A percentile compares a stretch with the other conserved stretches of the same genome.
Evolutionary conservation across 2,797 vertebrate genomes (phyloP).

Genomic region (Tiaroga cobitis): DNA sequence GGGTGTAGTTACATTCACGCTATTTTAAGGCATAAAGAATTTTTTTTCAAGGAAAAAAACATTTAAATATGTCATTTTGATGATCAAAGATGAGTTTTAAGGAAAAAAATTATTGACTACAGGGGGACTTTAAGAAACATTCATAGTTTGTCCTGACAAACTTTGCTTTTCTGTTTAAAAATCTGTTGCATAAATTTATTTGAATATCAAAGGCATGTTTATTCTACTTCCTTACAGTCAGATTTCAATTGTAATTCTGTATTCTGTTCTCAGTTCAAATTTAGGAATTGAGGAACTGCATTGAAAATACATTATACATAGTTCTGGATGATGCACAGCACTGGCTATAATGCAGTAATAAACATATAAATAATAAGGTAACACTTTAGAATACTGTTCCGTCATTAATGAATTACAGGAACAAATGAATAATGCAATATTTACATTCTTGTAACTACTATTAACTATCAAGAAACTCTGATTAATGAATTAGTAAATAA

Average conservation of each 20-base stretch:
- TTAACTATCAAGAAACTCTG: not conserved
- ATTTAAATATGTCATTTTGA: too few species aligned
- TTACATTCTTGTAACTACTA: not conserved
- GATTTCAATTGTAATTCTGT: too few species aligned
- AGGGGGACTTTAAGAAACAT: too few species aligned
- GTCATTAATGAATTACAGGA: too few species aligned
- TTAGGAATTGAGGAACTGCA: not conserved
- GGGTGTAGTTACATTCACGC: too few species aligned
- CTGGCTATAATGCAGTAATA: not conserved
- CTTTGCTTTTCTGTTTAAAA: too few species aligned
- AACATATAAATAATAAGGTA: not conserved
- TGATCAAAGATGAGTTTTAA: too few species aligned
- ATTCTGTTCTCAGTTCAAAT: not conserved
- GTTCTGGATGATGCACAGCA: not conserved
- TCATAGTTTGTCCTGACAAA: not conserved
- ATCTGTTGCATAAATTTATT: not conserved
- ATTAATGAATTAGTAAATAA: not conserved
- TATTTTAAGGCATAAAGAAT: too few species aligned
- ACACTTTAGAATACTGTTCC: not conserved
- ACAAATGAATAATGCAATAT: too few species aligned
- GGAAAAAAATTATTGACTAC: too few species aligned
- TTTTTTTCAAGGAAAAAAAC: too few species aligned
- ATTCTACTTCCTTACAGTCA: too few species aligned
- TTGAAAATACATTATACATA: not conserved
- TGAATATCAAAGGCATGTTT: not conserved